These are phyloP conservation scores for Cuniculus paca DNA, from an alignment of 2,797 vertebrate genomes.

Conservation along the genomic window DNA sequence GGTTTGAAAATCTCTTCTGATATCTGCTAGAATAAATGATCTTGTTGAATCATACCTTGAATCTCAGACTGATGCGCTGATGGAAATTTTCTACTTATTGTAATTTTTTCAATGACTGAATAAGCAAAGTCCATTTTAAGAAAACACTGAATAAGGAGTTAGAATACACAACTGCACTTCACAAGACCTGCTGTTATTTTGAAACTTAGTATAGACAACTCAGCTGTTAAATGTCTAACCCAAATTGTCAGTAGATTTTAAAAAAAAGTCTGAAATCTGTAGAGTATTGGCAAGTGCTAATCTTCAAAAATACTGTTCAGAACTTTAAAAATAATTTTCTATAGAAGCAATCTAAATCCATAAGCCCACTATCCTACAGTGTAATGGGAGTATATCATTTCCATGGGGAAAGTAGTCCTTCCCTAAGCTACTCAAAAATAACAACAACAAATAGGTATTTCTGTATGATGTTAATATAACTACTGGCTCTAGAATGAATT, in stretches of 20 bases:
- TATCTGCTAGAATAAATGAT: constrained; percentile 70
- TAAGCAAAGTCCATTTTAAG: constrained; percentile 51
- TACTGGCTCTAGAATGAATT: not conserved
- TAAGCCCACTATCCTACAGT: not conserved
- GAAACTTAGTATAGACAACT: constrained; percentile 25
- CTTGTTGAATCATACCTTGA: constrained; percentile 76
- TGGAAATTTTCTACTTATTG: constrained; percentile 72
- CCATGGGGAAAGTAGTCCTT: not conserved
- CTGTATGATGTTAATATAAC: not conserved
- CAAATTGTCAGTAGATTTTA: not conserved
- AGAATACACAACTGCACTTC: constrained; percentile 24
- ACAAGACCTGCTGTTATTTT: constrained; percentile 57
- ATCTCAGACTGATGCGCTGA: constrained; percentile 36
- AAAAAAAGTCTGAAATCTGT: constrained; percentile 58
- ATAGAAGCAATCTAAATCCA: constrained; percentile 10
- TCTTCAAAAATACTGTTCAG: constrained; percentile 43
- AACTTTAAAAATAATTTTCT: not conserved
- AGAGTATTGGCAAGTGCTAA: not conserved
- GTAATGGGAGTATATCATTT: not conserved
- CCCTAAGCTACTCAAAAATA: not conserved
- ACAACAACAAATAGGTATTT: constrained; percentile 27
- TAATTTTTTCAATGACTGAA: constrained; percentile 61
- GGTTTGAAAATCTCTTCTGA: constrained; percentile 72
- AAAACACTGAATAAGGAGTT: constrained; percentile 28
- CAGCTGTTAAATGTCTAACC: constrained; percentile 52